Evolutionary conservation across 2,888 invertebrate species (phyloP).

Genomic region (Germaria angustata): DNA sequence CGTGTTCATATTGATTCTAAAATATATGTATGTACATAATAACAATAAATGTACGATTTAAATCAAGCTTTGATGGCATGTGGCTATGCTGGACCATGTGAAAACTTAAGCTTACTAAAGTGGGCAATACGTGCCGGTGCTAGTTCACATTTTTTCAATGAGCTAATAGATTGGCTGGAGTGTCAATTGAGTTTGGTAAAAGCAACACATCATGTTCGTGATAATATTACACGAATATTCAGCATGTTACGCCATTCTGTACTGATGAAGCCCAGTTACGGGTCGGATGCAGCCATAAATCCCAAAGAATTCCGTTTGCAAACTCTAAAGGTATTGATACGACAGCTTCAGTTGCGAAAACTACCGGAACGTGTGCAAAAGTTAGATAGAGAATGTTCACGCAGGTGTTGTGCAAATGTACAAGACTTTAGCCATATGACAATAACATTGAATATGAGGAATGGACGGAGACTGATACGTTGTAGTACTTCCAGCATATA

Average conservation of each 20-base stretch:
- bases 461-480: slow-evolving; percentile 42
- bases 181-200: slow-evolving; percentile 5
- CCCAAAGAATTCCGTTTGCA: slow-evolving; percentile 62
- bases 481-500: background rate
- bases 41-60: slow-evolving; percentile 43
- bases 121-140: slow-evolving; percentile 66
- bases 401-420: background rate
- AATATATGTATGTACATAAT: too few relatives aligned
- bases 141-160: slow-evolving; percentile 65
- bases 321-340: slow-evolving; percentile 42
- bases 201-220: slow-evolving; percentile 33
- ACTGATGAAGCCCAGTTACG: slow-evolving; percentile 53
- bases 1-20: background rate
- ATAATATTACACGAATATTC: slow-evolving; percentile 45
- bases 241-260: slow-evolving; percentile 34
- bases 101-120: slow-evolving; percentile 36
- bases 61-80: slow-evolving; percentile 30
- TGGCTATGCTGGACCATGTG: slow-evolving; percentile 59
- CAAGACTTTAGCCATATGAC: background rate
- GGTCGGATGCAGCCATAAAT: slow-evolving; percentile 35
- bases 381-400: background rate
- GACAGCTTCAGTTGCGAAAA: slow-evolving; percentile 38
- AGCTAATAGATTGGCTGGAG: slow-evolving; percentile 62
- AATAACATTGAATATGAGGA: slow-evolving; percentile 36
- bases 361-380: background rate